Percentiles rank a stretch among this genome's conserved stretches.
Conservation (phyloP, 2,113 vertebrate species). For the Neolamprologus cancellatus region DNA sequence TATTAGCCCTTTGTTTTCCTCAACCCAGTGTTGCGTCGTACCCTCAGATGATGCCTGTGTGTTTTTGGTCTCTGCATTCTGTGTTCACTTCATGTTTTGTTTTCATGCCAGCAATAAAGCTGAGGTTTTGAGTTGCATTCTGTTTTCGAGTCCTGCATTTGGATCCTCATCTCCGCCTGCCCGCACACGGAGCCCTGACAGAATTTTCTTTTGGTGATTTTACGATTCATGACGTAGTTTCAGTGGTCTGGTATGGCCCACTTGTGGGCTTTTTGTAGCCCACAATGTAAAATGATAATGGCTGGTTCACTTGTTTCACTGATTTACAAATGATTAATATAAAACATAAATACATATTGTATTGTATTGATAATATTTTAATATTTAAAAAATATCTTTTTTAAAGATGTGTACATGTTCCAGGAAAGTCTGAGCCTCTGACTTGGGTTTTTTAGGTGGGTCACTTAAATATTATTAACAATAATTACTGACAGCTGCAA, state of each 20-base stretch:
- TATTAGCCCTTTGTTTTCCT: no score
- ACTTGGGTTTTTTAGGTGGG: neutral
- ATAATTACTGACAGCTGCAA: neutral
- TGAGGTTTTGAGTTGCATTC: no score
- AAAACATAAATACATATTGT: neutral
- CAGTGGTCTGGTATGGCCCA: neutral
- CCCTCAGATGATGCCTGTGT: fast-evolving
- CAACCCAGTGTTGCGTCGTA: fast-evolving
- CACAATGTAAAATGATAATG: neutral
- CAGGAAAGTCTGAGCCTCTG: neutral
- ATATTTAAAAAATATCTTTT: fast-evolving
- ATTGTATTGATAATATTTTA: neutral
- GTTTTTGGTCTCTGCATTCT: fast-evolving
- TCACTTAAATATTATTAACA: neutral
- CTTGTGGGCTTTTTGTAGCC: neutral
- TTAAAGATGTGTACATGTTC: neutral
- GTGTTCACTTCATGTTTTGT: fast-evolving
- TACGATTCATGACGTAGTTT: neutral
- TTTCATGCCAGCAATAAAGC: no score
- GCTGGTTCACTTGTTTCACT: neutral
- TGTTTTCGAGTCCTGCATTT: no score
- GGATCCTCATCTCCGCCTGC: no score
- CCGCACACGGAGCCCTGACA: fast-evolving
- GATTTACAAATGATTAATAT: neutral
- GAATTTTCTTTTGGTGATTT: neutral